phyloP scores from a whole-genome alignment of 1,140 invertebrate species.

The Zeugodacus cucurbitae region DNA sequence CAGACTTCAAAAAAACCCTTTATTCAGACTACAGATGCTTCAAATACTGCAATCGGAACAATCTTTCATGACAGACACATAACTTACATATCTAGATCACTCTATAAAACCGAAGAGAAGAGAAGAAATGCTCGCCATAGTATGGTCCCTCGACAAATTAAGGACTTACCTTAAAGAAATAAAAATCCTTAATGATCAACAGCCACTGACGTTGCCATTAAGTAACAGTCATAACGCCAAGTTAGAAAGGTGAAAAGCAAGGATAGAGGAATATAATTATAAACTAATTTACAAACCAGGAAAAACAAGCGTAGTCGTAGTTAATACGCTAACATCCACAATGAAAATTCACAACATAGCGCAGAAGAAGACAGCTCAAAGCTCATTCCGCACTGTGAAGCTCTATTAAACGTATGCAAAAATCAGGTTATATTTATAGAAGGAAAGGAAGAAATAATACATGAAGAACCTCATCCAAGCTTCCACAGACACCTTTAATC shows the following conservation, averaged over 20 bases:
- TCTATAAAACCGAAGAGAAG: constrained; percentile 56
- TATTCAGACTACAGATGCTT: constrained; percentile 54
- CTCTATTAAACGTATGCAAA: too few relatives aligned
- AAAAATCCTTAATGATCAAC: constrained; percentile 50
- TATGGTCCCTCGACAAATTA: constrained; percentile 64
- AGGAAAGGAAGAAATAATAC: neutral
- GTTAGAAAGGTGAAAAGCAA: constrained; percentile 40
- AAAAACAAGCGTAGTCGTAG: neutral
- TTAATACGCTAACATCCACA: neutral
- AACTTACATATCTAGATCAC: constrained; percentile 53
- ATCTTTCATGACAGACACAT: constrained; percentile 56
- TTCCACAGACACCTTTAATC: too few relatives aligned
- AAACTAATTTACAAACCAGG: constrained; percentile 31
- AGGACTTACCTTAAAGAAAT: constrained; percentile 48
- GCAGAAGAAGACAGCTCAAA: too few relatives aligned
- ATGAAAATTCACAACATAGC: too few relatives aligned
- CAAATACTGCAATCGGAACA: constrained; percentile 51
- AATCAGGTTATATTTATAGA: constrained; percentile 17
- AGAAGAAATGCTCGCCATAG: constrained; percentile 52
- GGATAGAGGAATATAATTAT: constrained; percentile 36
- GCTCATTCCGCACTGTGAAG: too few relatives aligned
- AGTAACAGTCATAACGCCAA: constrained; percentile 59
- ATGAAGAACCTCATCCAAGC: too few relatives aligned
- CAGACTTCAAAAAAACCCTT: constrained; percentile 57
- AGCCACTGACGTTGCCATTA: constrained; percentile 62